Base-by-base conservation (phyloP, 2,113 vertebrate species). In the Pterocles orientalis region DNA sequence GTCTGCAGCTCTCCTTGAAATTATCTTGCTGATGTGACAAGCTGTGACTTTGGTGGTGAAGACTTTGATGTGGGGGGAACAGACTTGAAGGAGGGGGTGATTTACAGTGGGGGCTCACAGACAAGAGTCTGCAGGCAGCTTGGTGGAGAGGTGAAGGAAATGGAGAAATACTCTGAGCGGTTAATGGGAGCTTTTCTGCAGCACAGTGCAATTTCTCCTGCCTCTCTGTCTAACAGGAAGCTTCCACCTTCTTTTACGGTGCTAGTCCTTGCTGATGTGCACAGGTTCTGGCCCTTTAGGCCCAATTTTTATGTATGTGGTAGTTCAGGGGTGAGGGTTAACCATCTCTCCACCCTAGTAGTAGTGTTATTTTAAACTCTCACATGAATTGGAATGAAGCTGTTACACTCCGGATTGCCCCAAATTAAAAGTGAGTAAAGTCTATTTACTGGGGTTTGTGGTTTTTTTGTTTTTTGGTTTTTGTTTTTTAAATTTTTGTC, bases 171-270 rank as follows among this genome's bases (percentile, higher is more conserved):
- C 68, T 82, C 65, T 72, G 12, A 64, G 60, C 80, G 89, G 39
- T 68, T 86, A 86, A 64, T 31, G 60, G 45, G 45, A 92, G 34
- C 21, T 92, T 90, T 95, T 88, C 72, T 88, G 76, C 68, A 70
- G 60, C 1, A 3, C 0, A 0, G 10, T 91, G 45, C 57, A 64
- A 50, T 85, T 88, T 82, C 36, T 82, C 15, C 31, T 73, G 60
- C 58, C 66, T 94, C 56, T 31, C 62, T 53, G 54, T 84, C 66
- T 82, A 62, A 75, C 76, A 94, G 77, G 82, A 95, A 97, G 76
- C n/a, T 93, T 94, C 87, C 65, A 72, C 53, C 69, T 82, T 57
- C 45, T 96, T 82, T 92, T 75, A 71, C 0, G 0, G 17, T 71
- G 31, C 53, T 64, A 9, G 18, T 62, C 14, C 51, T 81, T 90